Conservation (phyloP, 2,888 invertebrate species). For the Lepidochrysops patricia region DNA sequence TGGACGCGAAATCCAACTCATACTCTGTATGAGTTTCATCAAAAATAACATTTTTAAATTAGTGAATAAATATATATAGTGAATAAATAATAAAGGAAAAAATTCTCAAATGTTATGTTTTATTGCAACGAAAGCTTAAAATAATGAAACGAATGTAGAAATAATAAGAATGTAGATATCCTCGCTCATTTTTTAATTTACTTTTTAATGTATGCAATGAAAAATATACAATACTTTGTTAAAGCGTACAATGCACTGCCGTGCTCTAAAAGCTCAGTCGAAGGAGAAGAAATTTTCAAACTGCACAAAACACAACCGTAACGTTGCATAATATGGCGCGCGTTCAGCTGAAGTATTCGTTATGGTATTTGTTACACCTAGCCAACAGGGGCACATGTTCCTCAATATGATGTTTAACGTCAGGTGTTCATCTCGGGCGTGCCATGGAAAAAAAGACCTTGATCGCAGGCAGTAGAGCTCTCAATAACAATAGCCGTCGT, state of each 20-base stretch:
- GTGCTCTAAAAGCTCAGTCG: constrained; percentile 45
- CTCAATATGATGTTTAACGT: constrained; percentile 70
- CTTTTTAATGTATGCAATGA: constrained; percentile 17
- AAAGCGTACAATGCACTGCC: constrained; percentile 30
- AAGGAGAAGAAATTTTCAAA: constrained; percentile 56
- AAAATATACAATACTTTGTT: constrained; percentile 29
- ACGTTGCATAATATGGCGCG: constrained; percentile 70
- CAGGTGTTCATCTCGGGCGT: constrained; percentile 65
- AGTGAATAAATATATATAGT: no score
- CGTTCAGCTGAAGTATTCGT: constrained; percentile 72
- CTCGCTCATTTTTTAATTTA: constrained; percentile 13
- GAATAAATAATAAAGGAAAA: no score
- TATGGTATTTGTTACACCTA: constrained; percentile 73
- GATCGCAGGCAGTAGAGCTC: constrained; percentile 35
- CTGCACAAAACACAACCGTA: constrained; percentile 60
- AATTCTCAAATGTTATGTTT: neutral
- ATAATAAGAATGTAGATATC: constrained; percentile 10
- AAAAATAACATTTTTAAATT: neutral
- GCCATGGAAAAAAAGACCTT: constrained; percentile 41
- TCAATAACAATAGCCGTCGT: constrained; percentile 30
- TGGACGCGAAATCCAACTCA: neutral
- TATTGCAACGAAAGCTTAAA: neutral
- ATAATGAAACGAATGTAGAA: neutral
- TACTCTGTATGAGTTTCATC: neutral
- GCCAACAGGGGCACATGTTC: constrained; percentile 71